Evolutionary conservation across 2,113 vertebrate genomes (phyloP).

Genomic region (Oxyura jamaicensis): DNA sequence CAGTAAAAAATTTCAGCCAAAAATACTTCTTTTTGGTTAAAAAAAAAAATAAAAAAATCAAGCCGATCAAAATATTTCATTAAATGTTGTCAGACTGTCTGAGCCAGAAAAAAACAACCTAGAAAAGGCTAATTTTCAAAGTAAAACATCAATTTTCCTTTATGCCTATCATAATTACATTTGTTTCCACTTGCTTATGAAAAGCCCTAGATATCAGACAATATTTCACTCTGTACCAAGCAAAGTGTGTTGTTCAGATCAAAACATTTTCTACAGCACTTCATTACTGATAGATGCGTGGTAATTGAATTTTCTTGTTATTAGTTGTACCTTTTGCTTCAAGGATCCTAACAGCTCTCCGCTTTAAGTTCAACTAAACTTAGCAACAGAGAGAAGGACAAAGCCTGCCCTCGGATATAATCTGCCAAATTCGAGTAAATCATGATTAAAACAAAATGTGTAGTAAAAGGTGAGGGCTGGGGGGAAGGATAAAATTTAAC

Average conservation of each 20-base stretch:
- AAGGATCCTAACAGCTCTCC: not conserved
- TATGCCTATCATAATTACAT: slow-evolving; percentile 4
- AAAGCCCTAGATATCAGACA: not conserved
- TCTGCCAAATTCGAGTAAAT: not conserved
- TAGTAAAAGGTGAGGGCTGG: not conserved
- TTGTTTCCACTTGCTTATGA: slow-evolving; percentile 15
- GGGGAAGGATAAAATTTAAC: not conserved
- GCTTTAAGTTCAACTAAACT: not conserved
- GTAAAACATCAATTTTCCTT: slow-evolving; percentile 19
- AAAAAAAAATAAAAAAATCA: not conserved
- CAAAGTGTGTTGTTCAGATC: not conserved
- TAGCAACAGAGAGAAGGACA: not conserved
- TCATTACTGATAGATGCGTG: not conserved
- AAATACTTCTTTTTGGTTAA: slow-evolving; percentile 6
- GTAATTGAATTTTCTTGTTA: not conserved
- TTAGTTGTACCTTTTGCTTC: not conserved
- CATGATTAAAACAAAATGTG: not conserved
- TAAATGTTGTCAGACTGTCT: not conserved
- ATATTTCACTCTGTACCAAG: not conserved
- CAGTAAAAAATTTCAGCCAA: slow-evolving; percentile 13
- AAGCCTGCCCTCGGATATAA: not conserved
- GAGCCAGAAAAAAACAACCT: slow-evolving; percentile 16
- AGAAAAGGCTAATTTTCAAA: slow-evolving; percentile 31
- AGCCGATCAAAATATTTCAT: slow-evolving; percentile 17
- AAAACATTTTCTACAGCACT: not conserved